Base-by-base conservation (phyloP, 2,888 invertebrate genomes). In the Ophion slaviceki region DNA sequence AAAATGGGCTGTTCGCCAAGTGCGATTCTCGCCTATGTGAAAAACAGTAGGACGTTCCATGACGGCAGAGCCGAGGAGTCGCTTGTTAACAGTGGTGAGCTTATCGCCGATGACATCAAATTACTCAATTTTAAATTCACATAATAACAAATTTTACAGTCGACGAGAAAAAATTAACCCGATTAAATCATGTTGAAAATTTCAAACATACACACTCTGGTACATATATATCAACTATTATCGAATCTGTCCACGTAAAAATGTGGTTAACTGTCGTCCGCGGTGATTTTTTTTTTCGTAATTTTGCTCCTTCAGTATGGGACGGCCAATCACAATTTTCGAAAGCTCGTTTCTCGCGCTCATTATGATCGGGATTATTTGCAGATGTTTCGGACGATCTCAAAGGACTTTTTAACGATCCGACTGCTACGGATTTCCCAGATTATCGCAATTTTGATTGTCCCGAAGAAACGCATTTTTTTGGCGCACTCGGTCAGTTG, bases 371-470 rank as follows among this genome's bases (percentile, higher is more conserved):
- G 57, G 62, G 28, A 40, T 71, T 71, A 14, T 84, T 77, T 90
- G 81, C 91, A 91, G 91, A 91, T 89, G 72, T 88, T 75, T 89
- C 90, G 84, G 90, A 89, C 40, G 80, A 86, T 68, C 47, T 68
- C 40, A 85, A 75, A 36, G 76, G 71, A 36, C 61, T 45, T 32
- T 68, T 59, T 67, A 80, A 61, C 82, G 68, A 74, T 28, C 24
- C 77, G 28, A 80, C 76, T n/a, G 64, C 24, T 40, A 57, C 64
- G 57, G 82, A 72, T 53, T 68, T 59, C 17, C 80, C 20, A 24
- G 62, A 82, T 77, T 74, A 53, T 72, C 32, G 72, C 24, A 76
- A 82, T 80, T 32, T 77, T 40, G 77, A 77, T 80, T 77, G 40
- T 36, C 62, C 68, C 59, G 80, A 82, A 40, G 82, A 82, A 66